Base-by-base conservation (phyloP, 64 coral and sea anemone genomes). In the Pocillopora verrucosa region DNA sequence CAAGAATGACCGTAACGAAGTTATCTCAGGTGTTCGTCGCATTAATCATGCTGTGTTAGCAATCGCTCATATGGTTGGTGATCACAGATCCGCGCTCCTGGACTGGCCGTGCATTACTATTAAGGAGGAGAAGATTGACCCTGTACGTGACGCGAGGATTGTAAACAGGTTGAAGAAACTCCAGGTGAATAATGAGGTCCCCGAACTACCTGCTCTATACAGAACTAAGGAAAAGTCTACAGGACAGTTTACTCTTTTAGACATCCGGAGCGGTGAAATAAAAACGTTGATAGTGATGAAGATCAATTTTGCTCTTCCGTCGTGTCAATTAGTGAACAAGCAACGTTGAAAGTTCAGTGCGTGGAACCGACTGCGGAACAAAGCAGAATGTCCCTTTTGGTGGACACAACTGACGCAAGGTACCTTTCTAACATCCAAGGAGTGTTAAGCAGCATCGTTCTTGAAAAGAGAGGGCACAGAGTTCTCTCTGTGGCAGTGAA, bases 321-420 rank as follows among this genome's bases (percentile, higher is more conserved):
- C 61, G 26, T 34, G 6, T 17, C 51, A 22, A 2, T 14, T 34
- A 67, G 17, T 19, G 34, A 58, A 14, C 12, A 30, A 56, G 6
- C 34, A 51, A 19, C 22, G 19, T 22, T 83, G 36, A 59, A 1
- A 10, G 4, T 62, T 35, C n/a, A 64, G 11, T 24, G 59, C 73
- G 72, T 86, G 3, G 20, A 51, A 51, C 41, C 73, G 26, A 73
- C 73, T 19, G 89, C 76, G 35, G 34, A 2, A 15, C 24, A 76
- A 9, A 69, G 57, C 59, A 91, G 58, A n/a, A 22, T 77, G 2
- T 91, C 58, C 61, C 59, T 91, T 76, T 35, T 85, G 12, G 89
- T 74, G 14, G 58, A 61, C 11, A 5, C 36, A 30, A 61, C 36
- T 69, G 25, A 70, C 22, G 25, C 67, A 11, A 24, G 22, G 20